These are phyloP conservation scores for Rhadinocentrus ornatus DNA, from an alignment of 2,797 vertebrate species.

Conservation along the genomic window DNA sequence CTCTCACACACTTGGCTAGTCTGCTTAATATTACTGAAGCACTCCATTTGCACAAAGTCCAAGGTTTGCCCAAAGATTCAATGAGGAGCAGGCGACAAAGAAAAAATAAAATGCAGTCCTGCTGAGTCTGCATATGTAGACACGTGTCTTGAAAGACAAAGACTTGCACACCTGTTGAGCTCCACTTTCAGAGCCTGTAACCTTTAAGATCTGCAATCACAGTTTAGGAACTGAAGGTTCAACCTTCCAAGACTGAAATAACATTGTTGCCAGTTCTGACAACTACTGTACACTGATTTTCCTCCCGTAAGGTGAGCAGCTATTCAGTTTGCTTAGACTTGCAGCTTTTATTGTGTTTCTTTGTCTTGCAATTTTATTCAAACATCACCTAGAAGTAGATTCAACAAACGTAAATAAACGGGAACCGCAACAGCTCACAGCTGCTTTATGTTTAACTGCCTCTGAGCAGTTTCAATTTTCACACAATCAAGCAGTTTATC, in stretches of 20 bases:
- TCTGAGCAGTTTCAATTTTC: background rate
- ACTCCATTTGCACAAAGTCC: conserved; percentile 17
- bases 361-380: background rate
- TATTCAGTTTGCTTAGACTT: conserved; percentile 13
- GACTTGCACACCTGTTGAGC: conserved; percentile 26
- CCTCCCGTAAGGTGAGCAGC: conserved; percentile 8
- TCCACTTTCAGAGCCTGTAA: conserved; percentile 12
- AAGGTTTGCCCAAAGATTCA: conserved; percentile 11
- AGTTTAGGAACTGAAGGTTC: conserved; percentile 13
- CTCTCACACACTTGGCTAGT: conserved; percentile 6
- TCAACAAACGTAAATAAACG: conserved; percentile 5
- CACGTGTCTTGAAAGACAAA: conserved; percentile 12
- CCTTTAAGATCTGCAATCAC: conserved; percentile 9
- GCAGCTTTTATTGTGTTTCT: conserved; percentile 15
- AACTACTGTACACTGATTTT: conserved; percentile 19
- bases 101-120: conserved; percentile 20
- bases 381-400: conserved; percentile 11
- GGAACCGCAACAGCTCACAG: background rate
- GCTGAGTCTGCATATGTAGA: conserved; percentile 16
- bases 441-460: conserved; percentile 4
- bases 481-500: background rate
- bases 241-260: conserved; percentile 1
- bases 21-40: conserved; percentile 16
- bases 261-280: conserved; percentile 5
- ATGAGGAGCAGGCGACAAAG: conserved; percentile 3